Evolutionary conservation across 2,888 invertebrate species (phyloP).

Genomic region (Lissocephala sabroskyi): DNA sequence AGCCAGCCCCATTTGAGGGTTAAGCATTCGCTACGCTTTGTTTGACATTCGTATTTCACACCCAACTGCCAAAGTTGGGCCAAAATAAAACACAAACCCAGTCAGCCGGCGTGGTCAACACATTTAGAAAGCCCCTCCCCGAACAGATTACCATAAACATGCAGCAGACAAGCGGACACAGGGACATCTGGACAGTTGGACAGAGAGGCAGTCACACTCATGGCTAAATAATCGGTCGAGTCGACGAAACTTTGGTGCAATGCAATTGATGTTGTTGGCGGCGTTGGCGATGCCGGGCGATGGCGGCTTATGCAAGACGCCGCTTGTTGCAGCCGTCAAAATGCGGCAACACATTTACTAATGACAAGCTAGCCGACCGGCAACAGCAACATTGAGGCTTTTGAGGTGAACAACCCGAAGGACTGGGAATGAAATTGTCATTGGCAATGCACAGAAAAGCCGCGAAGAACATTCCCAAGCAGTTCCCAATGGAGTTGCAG

Average conservation of each 20-base stretch:
- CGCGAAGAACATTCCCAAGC: constrained; percentile 3
- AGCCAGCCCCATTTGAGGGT: too few species aligned
- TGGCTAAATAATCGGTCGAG: neutral
- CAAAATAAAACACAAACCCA: neutral
- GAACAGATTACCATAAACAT: constrained; percentile 17
- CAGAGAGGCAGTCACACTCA: constrained; percentile 11
- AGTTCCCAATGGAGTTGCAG: constrained; percentile 38
- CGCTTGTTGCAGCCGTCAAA: constrained; percentile 4
- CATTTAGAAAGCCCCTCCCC: constrained; percentile 3
- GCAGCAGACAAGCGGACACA: constrained; percentile 3
- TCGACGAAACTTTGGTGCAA: constrained; percentile 9
- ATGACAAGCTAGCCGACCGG: constrained; percentile 46
- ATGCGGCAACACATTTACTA: constrained; percentile 46
- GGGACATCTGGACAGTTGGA: too few species aligned
- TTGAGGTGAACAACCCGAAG: constrained; percentile 56
- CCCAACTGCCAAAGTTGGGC: constrained; percentile 10
- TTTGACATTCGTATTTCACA: constrained; percentile 28
- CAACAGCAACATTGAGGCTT: constrained; percentile 1
- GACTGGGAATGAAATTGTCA: constrained; percentile 62
- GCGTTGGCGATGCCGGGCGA: neutral
- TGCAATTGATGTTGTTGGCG: constrained; percentile 34
- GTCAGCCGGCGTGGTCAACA: neutral
- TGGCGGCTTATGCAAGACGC: neutral
- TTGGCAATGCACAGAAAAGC: constrained; percentile 47
- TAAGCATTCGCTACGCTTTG: too few species aligned